Evolutionary conservation across 2,888 invertebrate genomes (phyloP), one percentile per base, ranked within the genome.

Genomic region (Lepidochrysops patricia): DNA sequence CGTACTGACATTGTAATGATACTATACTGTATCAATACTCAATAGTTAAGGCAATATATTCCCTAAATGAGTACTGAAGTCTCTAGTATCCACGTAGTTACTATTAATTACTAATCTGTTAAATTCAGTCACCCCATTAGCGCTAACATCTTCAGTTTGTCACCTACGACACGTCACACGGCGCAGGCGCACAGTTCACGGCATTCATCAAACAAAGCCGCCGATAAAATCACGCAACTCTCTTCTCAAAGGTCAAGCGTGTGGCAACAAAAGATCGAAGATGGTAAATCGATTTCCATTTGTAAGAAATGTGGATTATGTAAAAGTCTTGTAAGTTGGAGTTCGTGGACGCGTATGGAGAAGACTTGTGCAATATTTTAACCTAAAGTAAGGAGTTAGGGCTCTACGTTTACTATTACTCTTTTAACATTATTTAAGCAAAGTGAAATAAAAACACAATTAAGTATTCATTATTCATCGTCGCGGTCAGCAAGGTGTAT

Each of bases 281-380:
- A 26, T 50, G 26, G 26, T 13, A 50, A 26, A 26, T 50, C 6
- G 13, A 50, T 50, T 50, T n/a, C 50, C 26, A 50, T 26, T 26
- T 50, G 29, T 29, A 29, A 9, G 6, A 29, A 29, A 29, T 43
- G 12, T 43, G 43, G 3, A 19, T 43, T 23, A 43, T 43, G 43
- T 43, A 43, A 43, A 43, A 70, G 72, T 69, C 72, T 77, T 76
- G 77, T 78, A n/a, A n/a, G n/a, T n/a, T n/a, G n/a, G n/a, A n/a
- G n/a, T n/a, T n/a, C 66, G 73, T 15, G n/a, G 9, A 43, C 19
- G 19, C 43, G 43, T 9, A 23, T 9, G 15, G 9, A 43, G 9
- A 43, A 43, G 6, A 2, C 3, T 34, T 23, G 23, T 23, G 19
- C 9, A 23, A 23, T 23, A 19, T 7, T 15, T 43, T 15, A 43